Evolutionary conservation across 2,888 invertebrate species (phyloP), one percentile per base, ranked within the genome.

Genomic region (Rhagonycha fulva): DNA sequence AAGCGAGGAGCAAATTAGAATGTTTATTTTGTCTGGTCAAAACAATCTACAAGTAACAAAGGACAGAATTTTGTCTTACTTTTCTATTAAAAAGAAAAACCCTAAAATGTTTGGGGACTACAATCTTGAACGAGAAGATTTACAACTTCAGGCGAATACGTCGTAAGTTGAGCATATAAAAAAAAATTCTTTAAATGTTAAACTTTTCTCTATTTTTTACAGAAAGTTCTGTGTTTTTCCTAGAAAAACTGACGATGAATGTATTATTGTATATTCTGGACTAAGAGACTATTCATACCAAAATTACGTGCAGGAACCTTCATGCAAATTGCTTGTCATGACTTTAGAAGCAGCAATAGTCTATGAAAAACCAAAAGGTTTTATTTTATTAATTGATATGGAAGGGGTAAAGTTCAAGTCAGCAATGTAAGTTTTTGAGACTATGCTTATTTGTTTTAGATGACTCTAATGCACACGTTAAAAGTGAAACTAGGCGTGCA

Each of bases 351-450:
- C 89, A 14, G 90, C 90, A 75, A 84, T 92, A 0, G 87, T 89
- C 81, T 88, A 89, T 71, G 87, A 91, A 3, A 93, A 93, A 1
- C 89, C 90, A 11, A 89, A 90, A 0, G 94, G 93, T 0, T 89
- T 91, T 78, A 89, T 93, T 32, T 91, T 93, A 83, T 87, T 94
- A 0, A 92, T 93, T 79, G 93, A 94, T 84, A 93, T 93, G 91
- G 87, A 87, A 60, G 92, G 92, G 0, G 92, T 92, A 0, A 89
- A 32, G 12, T n/a, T 32, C 12, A 32, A 32, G 7, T 5, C 1
- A 7, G 4, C n/a, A n/a, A n/a, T n/a, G n/a, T n/a, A n/a, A n/a
- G n/a, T n/a, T n/a, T n/a, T n/a, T n/a, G n/a, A n/a, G n/a, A n/a
- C n/a, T n/a, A n/a, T n/a, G n/a, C n/a, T n/a, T n/a, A n/a, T n/a